Conservation (phyloP, 2,888 invertebrate species). For the Callosobruchus maculatus region DNA sequence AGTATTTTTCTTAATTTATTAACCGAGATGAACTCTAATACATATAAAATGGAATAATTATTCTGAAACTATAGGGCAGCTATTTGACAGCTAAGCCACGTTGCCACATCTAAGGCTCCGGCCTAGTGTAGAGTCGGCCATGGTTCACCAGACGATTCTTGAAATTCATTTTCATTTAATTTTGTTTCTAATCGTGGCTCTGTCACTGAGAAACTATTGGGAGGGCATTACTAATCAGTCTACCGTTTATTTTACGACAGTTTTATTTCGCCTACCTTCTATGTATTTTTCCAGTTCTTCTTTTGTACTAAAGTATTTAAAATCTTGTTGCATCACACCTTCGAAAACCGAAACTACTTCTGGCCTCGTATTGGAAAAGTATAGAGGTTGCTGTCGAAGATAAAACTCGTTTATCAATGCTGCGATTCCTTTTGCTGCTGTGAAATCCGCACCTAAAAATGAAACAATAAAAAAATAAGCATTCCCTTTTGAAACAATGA, state of each 20-base stretch:
- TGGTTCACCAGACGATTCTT: too few species aligned
- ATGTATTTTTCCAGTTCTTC: conserved; percentile 55
- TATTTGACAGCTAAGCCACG: too few species aligned
- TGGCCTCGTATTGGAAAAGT: conserved; percentile 64
- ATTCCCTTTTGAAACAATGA: too few species aligned
- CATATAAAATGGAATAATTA: too few species aligned
- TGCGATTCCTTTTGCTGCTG: conserved; percentile 81
- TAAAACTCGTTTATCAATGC: conserved; percentile 70
- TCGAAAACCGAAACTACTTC: conserved; percentile 66
- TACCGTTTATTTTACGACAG: too few species aligned
- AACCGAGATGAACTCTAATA: too few species aligned
- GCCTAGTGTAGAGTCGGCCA: too few species aligned
- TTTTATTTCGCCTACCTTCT: conserved; percentile 14
- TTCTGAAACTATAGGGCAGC: too few species aligned
- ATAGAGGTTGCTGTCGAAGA: conserved; percentile 67
- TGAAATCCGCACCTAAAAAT: conserved; percentile 72
- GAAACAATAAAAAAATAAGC: not conserved
- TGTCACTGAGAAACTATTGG: not conserved
- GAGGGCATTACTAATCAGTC: not conserved
- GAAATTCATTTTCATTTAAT: too few species aligned
- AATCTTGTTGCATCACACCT: conserved; percentile 64
- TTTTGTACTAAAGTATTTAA: conserved; percentile 56
- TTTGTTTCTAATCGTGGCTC: too few species aligned
- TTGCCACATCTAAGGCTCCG: too few species aligned
- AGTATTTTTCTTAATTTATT: too few species aligned